Evolutionary conservation across 37 sponge, comb jelly and placozoan genomes (phyloP).

Genomic region (Theonella swinhoei): DNA sequence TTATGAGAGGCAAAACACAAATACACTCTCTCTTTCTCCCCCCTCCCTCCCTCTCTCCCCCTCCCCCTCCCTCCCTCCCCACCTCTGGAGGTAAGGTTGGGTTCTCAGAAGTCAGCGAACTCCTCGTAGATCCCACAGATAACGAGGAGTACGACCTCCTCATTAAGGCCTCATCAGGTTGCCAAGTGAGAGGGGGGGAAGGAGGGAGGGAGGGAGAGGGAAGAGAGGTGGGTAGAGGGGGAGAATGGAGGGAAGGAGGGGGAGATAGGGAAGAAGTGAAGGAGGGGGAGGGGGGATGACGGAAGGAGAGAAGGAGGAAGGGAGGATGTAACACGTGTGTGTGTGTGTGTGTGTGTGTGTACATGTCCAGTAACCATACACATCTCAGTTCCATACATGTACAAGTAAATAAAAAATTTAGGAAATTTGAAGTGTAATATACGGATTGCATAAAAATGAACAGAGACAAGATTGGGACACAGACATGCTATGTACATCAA

Average conservation of each 20-base stretch:
- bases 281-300: no score
- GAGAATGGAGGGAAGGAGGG: no score
- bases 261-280: no score
- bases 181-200: no score
- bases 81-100: neutral
- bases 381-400: no score
- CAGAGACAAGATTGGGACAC: no score
- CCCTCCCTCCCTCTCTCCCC: neutral
- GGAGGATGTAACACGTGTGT: slow-evolving; percentile 40
- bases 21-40: neutral
- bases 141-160: slow-evolving; percentile 42
- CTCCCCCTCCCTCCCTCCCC: slow-evolving; percentile 9
- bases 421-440: no score
- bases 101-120: slow-evolving; percentile 50
- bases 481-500: no score
- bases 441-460: no score
- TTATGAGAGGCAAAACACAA: neutral
- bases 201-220: slow-evolving; percentile 57
- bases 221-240: no score
- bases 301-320: no score
- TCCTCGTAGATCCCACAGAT: slow-evolving; percentile 37
- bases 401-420: no score
- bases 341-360: neutral
- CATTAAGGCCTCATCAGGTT: neutral
- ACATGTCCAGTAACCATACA: neutral